These are phyloP conservation scores for western clawed frog (Xenopus tropicalis) DNA, from an alignment of 2,113 vertebrate species.

Conservation along the genomic window UCB_Xtro_10.0 CM004452.2:13733501-13734000, in stretches of 20 bases:
- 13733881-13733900: too few relatives aligned
- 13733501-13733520: background rate
- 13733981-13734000: too few relatives aligned
- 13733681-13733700: background rate
- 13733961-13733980: too few relatives aligned
- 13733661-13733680: constrained; percentile 1
- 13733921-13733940: too few relatives aligned
- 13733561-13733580: too few relatives aligned
- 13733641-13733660: background rate
- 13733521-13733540: constrained; percentile 6
- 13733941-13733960: too few relatives aligned
- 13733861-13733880: too few relatives aligned
- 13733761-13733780: constrained; percentile 3
- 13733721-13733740: constrained; percentile 57
- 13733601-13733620: too few relatives aligned
- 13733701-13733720: constrained; percentile 40
- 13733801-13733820: constrained; percentile 8
- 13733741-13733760: constrained; percentile 51
- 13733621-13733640: background rate
- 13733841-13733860: too few relatives aligned
- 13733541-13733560: constrained; percentile 18
- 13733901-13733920: too few relatives aligned
- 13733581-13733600: too few relatives aligned
- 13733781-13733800: constrained; percentile 2
- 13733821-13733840: background rate